Conservation (phyloP, 2,888 invertebrate genomes). For the Bugulina stolonifera region DNA sequence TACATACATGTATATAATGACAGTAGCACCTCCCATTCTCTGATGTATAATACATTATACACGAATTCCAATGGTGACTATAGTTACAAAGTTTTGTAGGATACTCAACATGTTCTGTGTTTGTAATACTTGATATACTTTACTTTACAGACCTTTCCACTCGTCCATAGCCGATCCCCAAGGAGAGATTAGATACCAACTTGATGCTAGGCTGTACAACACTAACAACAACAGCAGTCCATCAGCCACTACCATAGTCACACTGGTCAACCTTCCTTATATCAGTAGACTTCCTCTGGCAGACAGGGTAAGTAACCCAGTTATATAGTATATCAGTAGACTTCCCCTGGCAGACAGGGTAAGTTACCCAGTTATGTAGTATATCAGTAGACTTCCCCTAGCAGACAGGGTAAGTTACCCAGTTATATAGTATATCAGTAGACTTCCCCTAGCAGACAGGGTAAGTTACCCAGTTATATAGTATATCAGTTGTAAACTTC, state of each 20-base stretch:
- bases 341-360: not conserved
- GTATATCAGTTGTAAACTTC: no score
- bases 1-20: no score
- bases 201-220: not conserved
- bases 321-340: not conserved
- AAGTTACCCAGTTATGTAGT: no score
- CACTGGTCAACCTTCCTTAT: not conserved
- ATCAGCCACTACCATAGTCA: not conserved
- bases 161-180: not conserved
- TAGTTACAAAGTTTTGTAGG: no score
- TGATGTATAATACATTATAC: no score
- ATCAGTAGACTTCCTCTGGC: not conserved
- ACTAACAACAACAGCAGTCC: not conserved
- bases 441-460: not conserved
- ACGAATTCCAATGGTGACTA: no score
- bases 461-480: no score
- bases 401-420: not conserved
- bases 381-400: not conserved
- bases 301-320: not conserved
- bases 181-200: not conserved
- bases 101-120: no score
- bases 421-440: not conserved
- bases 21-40: no score
- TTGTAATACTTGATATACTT: no score
- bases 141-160: not conserved